These are phyloP conservation scores for Thunnus maccoyii DNA, from an alignment of 2,113 vertebrate genomes.

Conservation along the genomic window DNA sequence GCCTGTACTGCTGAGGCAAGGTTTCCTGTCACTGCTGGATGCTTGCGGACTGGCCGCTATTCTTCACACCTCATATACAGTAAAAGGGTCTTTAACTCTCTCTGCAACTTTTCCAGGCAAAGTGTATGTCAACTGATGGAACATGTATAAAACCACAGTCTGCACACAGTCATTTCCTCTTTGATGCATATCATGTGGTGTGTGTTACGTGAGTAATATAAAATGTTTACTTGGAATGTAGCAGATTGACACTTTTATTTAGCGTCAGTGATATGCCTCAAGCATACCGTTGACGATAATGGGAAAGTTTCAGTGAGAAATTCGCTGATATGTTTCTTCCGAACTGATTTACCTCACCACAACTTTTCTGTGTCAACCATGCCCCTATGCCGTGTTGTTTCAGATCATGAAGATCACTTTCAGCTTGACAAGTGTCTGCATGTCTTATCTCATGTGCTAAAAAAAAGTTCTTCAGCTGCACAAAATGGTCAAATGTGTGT, in stretches of 20 bases:
- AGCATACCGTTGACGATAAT: too few relatives aligned
- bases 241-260: neutral
- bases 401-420: neutral
- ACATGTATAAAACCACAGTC: neutral
- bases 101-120: conserved; percentile 31
- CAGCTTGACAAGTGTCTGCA: conserved; percentile 35
- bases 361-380: neutral
- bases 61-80: conserved; percentile 57
- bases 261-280: neutral
- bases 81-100: conserved; percentile 13
- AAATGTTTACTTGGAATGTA: conserved; percentile 17
- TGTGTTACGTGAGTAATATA: neutral
- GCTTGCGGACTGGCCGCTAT: neutral
- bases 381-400: neutral
- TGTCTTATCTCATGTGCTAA: conserved; percentile 33
- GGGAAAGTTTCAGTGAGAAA: neutral
- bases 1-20: neutral
- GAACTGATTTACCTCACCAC: neutral
- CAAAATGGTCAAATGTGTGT: neutral
- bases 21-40: conserved; percentile 35
- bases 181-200: neutral
- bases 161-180: neutral
- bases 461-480: conserved; percentile 30
- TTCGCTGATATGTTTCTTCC: neutral
- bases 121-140: neutral